These are phyloP conservation scores for Ibidorhyncha struthersii DNA, from an alignment of 2,113 vertebrate genomes.

Conservation along the genomic window DNA sequence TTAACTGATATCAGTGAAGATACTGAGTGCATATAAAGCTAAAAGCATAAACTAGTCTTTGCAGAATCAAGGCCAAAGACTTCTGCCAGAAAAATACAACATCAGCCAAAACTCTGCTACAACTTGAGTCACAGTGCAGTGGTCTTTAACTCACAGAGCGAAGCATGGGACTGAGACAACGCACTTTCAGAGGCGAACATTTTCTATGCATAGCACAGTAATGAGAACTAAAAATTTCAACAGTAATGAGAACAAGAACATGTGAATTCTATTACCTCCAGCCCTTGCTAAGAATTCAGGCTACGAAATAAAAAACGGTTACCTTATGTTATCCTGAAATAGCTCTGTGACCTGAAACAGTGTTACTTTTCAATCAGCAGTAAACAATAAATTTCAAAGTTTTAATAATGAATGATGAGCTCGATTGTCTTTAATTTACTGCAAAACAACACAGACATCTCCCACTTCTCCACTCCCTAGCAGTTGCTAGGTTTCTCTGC, in stretches of 20 bases:
- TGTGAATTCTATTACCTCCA: neutral
- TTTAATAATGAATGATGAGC: neutral
- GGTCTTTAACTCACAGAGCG: neutral
- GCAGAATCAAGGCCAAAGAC: neutral
- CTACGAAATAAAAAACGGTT: neutral
- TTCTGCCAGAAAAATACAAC: neutral
- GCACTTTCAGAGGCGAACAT: neutral
- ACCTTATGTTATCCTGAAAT: neutral
- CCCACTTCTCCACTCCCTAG: too few species aligned
- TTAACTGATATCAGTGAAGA: neutral
- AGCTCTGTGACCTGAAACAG: neutral
- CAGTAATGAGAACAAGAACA: neutral
- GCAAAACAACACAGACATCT: neutral
- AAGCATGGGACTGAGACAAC: neutral
- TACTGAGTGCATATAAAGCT: neutral
- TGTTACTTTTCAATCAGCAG: neutral
- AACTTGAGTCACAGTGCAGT: neutral
- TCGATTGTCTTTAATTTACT: neutral
- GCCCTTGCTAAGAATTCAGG: neutral
- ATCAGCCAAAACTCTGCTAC: neutral
- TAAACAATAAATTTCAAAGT: neutral
- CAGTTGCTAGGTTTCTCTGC: neutral
- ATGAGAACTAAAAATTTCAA: neutral
- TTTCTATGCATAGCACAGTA: neutral
- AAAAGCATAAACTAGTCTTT: neutral